Conservation (phyloP, 2,797 vertebrate species). For the Hemitrygon akajei region DNA sequence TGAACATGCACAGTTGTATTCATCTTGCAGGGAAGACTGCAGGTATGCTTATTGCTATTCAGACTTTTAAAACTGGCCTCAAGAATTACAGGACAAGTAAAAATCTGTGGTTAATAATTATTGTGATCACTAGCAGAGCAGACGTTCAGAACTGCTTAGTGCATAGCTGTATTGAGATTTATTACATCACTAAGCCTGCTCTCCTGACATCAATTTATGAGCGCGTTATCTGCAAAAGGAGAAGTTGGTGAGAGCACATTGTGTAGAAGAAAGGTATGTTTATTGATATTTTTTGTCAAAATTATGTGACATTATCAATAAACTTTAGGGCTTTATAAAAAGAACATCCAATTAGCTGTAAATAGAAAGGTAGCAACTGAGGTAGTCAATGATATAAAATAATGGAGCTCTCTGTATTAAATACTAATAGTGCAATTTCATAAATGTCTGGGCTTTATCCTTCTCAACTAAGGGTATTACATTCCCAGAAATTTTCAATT, state of each 20-base stretch:
- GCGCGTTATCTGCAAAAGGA: conserved; percentile 9
- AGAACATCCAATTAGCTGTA: not conserved
- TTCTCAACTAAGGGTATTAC: not conserved
- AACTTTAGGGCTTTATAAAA: not conserved
- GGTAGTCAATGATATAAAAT: not conserved
- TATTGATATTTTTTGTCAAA: conserved; percentile 17
- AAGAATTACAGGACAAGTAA: conserved; percentile 37
- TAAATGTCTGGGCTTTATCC: not conserved
- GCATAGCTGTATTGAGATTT: not conserved
- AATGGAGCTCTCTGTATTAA: not conserved
- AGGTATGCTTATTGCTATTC: conserved; percentile 39
- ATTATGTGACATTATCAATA: not conserved
- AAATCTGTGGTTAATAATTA: not conserved
- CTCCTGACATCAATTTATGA: conserved; percentile 27
- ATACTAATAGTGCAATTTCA: not conserved
- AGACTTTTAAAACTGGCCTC: conserved; percentile 44
- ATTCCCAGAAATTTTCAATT: not conserved
- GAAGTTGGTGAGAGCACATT: not conserved
- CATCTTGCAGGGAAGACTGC: not conserved
- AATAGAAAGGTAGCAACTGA: not conserved
- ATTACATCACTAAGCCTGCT: not conserved
- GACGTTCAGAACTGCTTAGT: not conserved
- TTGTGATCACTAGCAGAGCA: not conserved
- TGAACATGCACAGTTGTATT: not conserved
- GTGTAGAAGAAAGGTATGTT: conserved; percentile 14